phyloP scores from a whole-genome alignment of 2,888 invertebrate species.

The Spisula solida region DNA sequence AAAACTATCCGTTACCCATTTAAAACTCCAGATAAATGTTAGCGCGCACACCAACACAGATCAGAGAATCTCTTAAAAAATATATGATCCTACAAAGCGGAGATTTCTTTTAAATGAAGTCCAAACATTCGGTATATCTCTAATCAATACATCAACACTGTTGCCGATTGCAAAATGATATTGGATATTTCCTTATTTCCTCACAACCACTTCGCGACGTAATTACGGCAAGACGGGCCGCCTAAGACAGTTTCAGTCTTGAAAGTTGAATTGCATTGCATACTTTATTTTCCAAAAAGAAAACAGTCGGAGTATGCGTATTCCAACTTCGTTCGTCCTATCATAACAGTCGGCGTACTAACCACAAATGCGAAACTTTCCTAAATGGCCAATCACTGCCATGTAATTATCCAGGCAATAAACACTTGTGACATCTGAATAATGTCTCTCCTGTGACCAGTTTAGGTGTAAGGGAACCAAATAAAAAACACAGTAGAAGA shows the following conservation, averaged over 20 bases:
- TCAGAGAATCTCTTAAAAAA: not conserved
- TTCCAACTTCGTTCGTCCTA: not conserved
- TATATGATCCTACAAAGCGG: not conserved
- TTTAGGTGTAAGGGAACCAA: not conserved
- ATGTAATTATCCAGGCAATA: not conserved
- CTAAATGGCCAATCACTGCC: not conserved
- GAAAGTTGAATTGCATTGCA: not conserved
- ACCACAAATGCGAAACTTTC: not conserved
- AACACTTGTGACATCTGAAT: not conserved
- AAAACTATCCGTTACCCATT: not conserved
- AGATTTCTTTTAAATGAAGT: slow-evolving; percentile 13
- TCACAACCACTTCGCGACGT: not conserved
- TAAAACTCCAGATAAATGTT: not conserved
- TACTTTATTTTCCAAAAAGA: not conserved
- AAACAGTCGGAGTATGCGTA: not conserved
- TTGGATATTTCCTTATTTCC: slow-evolving; percentile 13
- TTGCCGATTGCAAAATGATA: slow-evolving; percentile 11
- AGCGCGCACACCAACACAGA: not conserved
- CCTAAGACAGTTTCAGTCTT: not conserved
- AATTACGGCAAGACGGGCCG: not conserved
- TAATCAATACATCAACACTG: slow-evolving; percentile 4
- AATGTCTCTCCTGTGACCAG: not conserved
- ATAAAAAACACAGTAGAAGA: not conserved
- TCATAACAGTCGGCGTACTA: not conserved
- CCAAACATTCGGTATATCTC: slow-evolving; percentile 3